Evolutionary conservation across 2,113 vertebrate genomes (phyloP), one percentile per base, ranked within the genome.

Genomic region (Perccottus glenii): DNA sequence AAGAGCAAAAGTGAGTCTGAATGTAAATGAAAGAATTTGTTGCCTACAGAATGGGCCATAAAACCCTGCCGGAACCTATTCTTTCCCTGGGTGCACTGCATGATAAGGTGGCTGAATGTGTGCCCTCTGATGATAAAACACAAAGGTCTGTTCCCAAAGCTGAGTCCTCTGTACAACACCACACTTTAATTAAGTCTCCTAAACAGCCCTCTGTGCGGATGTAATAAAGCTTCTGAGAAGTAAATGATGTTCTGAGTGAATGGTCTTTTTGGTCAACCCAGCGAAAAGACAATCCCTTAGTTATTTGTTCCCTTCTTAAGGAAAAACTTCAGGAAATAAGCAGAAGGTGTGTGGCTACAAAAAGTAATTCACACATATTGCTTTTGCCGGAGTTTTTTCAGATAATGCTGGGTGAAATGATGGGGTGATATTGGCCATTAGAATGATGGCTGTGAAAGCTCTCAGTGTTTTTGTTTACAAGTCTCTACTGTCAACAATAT

Each of bases 141-240:
- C 75, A 78, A 80, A 74, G 60, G 72, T 71, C 66, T 75, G 77
- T 67, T 81, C 75, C 77, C 53, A 70, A 60, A 77, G 68, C 56
- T 59, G 44, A 67, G 60, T 27, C 63, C 75, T 63, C 60, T 60
- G 67, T 72, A 80, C 70, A 67, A 44, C 56, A 57, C 60, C 60
- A 42, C 63, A 72, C 80, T 85, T 89, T 89, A 89, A 90, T 88
- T 85, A 89, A 83, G 71, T 72, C 82, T 75, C 81, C 82, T 56
- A 61, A 85, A 79, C 73, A 82, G 71, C 65, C 60, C 60, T 84
- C 73, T 64, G 57, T 42, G 60, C 67, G 77, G 67, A 80, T 77
- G 38, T 80, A 83, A 87, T 88, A 87, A 85, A 90, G 64, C 76
- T 60, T 53, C 65, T 73, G 73, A 14, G 51, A 68, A 55, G 55